Conservation (phyloP, 2,888 invertebrate species). For the Leptura quadrifasciata region DNA sequence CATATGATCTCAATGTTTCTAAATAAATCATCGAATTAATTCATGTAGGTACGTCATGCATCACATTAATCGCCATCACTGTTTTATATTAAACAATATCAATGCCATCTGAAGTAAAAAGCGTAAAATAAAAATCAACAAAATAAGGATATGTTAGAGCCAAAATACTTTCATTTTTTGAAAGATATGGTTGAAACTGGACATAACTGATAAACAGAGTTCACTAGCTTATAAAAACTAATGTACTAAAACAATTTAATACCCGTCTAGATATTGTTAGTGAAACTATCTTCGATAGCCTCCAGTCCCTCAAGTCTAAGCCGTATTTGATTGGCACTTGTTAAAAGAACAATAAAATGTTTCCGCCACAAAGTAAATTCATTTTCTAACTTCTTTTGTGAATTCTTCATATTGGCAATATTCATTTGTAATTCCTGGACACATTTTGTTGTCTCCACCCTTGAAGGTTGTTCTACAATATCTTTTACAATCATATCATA, state of each 20-base stretch:
- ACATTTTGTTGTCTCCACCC: slow-evolving; percentile 83
- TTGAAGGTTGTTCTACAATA: slow-evolving; percentile 91
- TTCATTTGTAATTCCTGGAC: slow-evolving; percentile 40
- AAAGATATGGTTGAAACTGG: too few relatives aligned
- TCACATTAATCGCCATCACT: too few relatives aligned
- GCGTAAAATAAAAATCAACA: too few relatives aligned
- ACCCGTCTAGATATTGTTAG: not conserved
- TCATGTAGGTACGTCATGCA: too few relatives aligned
- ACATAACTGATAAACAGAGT: too few relatives aligned
- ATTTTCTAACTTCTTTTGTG: slow-evolving; percentile 36
- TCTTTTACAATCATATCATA: slow-evolving; percentile 94
- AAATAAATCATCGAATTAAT: too few relatives aligned
- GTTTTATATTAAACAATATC: too few relatives aligned
- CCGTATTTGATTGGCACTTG: slow-evolving; percentile 44
- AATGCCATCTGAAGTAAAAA: too few relatives aligned
- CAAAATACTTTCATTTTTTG: too few relatives aligned
- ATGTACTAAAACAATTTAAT: not conserved
- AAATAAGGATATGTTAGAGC: too few relatives aligned
- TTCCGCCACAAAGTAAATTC: slow-evolving; percentile 46
- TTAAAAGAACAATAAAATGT: slow-evolving; percentile 44
- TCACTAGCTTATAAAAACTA: not conserved
- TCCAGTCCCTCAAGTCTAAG: slow-evolving; percentile 7
- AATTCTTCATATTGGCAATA: slow-evolving; percentile 31
- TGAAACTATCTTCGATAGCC: not conserved
- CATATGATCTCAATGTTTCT: too few relatives aligned